A percentile compares a stretch with the other conserved stretches of the same genome.
Evolutionary conservation across 2,797 vertebrate species (phyloP).

Genomic region (Hippopotamyrus pictus): DNA sequence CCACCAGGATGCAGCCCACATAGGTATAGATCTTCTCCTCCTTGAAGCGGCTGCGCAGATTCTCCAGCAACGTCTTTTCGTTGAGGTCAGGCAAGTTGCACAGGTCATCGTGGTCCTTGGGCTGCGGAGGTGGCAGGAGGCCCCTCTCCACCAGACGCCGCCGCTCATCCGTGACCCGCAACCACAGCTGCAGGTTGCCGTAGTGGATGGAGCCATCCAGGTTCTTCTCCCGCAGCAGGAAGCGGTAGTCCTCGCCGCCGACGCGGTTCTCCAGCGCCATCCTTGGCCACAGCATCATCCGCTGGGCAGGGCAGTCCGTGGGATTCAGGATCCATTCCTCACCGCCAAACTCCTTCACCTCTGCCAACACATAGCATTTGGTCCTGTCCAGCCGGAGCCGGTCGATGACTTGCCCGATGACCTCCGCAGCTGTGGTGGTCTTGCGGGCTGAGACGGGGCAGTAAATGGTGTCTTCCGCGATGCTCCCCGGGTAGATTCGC

Average conservation of each 20-base stretch:
- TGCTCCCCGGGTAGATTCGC: slow-evolving; percentile 84
- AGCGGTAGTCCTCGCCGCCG: slow-evolving; percentile 89
- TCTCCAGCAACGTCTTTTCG: slow-evolving; percentile 89
- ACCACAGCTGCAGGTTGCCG: slow-evolving; percentile 93
- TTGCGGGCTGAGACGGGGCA: slow-evolving; percentile 86
- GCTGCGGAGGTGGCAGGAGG: slow-evolving; percentile 79
- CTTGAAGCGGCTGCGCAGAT: slow-evolving; percentile 85
- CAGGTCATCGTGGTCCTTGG: slow-evolving; percentile 81
- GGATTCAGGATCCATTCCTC: slow-evolving; percentile 99
- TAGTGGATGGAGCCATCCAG: slow-evolving; percentile 94
- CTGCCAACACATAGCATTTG: slow-evolving; percentile 86
- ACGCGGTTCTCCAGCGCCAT: slow-evolving; percentile 84
- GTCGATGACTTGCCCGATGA: slow-evolving; percentile 85
- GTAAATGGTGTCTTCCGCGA: slow-evolving; percentile 92
- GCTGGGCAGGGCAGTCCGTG: slow-evolving; percentile 86
- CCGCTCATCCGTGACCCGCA: slow-evolving; percentile 83
- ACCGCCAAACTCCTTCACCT: slow-evolving; percentile 95
- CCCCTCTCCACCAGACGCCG: slow-evolving; percentile 86
- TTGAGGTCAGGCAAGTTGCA: slow-evolving; percentile 85
- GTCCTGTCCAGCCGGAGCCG: slow-evolving; percentile 82
- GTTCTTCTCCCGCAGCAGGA: slow-evolving; percentile 90
- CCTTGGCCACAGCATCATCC: slow-evolving; percentile 97
- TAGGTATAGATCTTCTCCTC: slow-evolving; percentile 98
- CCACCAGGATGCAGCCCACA: slow-evolving; percentile 90
- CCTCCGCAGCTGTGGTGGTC: slow-evolving; percentile 86